Evolutionary conservation across 2,888 invertebrate genomes (phyloP).

Genomic region (Ochropacha duplaris): DNA sequence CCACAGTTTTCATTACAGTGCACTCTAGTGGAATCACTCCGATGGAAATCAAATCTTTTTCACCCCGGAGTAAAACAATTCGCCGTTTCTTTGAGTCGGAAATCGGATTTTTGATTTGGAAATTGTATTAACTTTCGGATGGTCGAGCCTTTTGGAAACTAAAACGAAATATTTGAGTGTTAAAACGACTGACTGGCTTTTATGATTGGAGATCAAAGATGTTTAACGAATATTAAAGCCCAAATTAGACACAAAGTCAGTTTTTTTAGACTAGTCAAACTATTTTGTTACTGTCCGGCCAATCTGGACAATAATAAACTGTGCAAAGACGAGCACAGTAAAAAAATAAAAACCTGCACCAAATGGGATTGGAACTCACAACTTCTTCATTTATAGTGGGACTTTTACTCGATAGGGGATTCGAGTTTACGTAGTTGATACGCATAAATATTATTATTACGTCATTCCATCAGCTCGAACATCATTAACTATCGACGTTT

Average conservation of each 20-base stretch:
- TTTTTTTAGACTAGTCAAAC: neutral
- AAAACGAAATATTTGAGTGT: slow-evolving; percentile 32
- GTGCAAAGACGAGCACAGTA: neutral
- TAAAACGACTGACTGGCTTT: slow-evolving; percentile 24
- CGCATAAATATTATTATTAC: neutral
- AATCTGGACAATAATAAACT: too few relatives aligned
- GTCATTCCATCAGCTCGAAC: slow-evolving; percentile 9
- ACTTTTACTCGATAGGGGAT: neutral
- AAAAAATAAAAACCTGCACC: neutral
- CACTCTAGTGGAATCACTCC: slow-evolving; percentile 32
- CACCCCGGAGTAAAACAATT: slow-evolving; percentile 49
- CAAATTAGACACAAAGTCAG: slow-evolving; percentile 14
- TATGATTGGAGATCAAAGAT: slow-evolving; percentile 16
- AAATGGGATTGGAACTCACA: neutral
- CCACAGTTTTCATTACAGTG: slow-evolving; percentile 39
- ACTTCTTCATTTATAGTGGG: neutral
- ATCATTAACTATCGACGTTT: slow-evolving; percentile 31
- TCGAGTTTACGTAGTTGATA: neutral
- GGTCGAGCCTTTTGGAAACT: slow-evolving; percentile 34
- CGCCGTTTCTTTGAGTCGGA: slow-evolving; percentile 41
- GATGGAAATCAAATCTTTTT: slow-evolving; percentile 52
- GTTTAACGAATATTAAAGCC: slow-evolving; percentile 18
- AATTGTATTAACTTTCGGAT: slow-evolving; percentile 54
- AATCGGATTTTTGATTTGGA: slow-evolving; percentile 56
- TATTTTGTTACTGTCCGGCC: neutral